Evolutionary conservation across 2,113 vertebrate genomes (phyloP), one percentile per base, ranked within the genome.

Genomic region (Motacilla tschutschensis): DNA sequence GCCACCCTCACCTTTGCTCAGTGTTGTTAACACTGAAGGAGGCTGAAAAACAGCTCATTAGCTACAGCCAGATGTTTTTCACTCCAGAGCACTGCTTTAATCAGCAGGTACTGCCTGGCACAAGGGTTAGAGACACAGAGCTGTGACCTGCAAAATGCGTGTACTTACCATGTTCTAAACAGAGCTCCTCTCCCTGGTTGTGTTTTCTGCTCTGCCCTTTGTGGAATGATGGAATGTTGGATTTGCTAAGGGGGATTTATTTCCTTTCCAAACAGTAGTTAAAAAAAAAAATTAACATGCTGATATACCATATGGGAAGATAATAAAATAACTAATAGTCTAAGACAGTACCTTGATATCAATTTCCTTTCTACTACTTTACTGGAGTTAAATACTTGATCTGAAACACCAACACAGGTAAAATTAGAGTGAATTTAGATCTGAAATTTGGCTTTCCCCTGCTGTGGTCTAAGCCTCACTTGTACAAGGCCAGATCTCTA

Each of bases 201-300:
- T 12, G 12, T 54, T 82, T 50, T 38, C 50, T 54, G 35, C 38
- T 62, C 43, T 53, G 54, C 4, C 10, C 16, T 69, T 58, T 8
- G 14, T 13, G 22, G 25, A 13, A 44, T 64, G 60, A 36, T 73
- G 50, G 33, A 63, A 40, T 84, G 26, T 11, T 72, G 14, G 16
- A 5, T 44, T 19, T 25, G 1, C 2, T 35, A 13, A 8, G 8
- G 4, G 3, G 5, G 1, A 14, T 63, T 63, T 38, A 24, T 41
- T 74, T 64, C 11, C 6, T 64, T 73, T 70, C 58, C 9, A 55
- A 50, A 31, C 25, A 54, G 11, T 7, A 47, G 6, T n/a, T 25
- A 31, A 62, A 40, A 54, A 17, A 35, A 6, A 28, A 36, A 26
- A 26, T 43, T 17, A 51, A 48, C 12, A 11, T 59, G n/a, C 9